Evolutionary conservation across 2,113 vertebrate species (phyloP), one percentile per base, ranked within the genome.

Genomic region (Tetrao urogallus): DNA sequence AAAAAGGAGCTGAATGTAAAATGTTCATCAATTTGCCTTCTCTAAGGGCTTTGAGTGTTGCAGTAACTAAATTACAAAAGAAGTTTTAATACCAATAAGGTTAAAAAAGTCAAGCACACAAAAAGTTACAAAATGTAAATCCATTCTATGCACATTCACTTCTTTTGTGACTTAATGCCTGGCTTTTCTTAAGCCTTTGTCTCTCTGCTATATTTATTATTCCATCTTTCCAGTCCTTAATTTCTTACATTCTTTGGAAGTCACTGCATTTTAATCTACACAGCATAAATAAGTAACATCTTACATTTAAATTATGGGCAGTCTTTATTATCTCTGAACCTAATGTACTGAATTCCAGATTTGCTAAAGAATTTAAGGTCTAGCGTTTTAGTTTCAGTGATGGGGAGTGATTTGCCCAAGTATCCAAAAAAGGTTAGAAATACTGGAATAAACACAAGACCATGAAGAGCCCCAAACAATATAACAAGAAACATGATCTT

Each of bases 401-500:
- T 50, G 36, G 77, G 77, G 36, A 65, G 34, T 47, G 27, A 28
- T 54, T 54, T 96, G 27, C 94, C 52, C 83, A 92, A 94, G 69
- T 36, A 86, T 75, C 92, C 96, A 88, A 97, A 97, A 80, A 98
- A 97, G 13, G 98, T 98, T 92, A 99, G 96, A 95, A 99, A 98
- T 52, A 98, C 98, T 0, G 98, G 98, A 94, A 99, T 98, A 85
- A 99, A 98, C 94, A 97, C 32, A 42, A 99, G 97, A 15, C 98
- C 98, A 0, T 99, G 99, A 92, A 97, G 25, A 28, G 96, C 86
- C 57, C 98, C 98, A 74, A 98, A 98, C 19, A 95, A 61, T 92
- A 98, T 98, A 56, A 98, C 98, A 10, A 99, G 97, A 84, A 98
- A 98, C 96, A 98, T 98, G 48, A 99, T 98, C 96, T 98, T 98